These are phyloP conservation scores for Fabriciana adippe DNA, from an alignment of 2,888 invertebrate genomes.

Conservation along the genomic window DNA sequence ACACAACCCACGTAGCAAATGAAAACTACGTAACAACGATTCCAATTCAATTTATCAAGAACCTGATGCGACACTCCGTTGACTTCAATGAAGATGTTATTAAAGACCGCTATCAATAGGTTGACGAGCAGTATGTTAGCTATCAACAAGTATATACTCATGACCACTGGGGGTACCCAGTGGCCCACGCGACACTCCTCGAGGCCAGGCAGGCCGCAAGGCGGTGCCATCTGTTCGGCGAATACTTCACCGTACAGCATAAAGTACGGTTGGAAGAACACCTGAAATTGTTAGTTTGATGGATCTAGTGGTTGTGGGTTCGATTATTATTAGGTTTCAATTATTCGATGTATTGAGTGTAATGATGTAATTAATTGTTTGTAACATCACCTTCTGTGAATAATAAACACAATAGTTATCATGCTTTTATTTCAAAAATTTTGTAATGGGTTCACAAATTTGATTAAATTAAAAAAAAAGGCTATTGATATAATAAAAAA, in stretches of 20 bases:
- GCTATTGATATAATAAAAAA: no score
- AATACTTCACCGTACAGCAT: slow-evolving; percentile 99
- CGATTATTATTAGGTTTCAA: background rate
- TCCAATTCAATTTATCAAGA: slow-evolving; percentile 50
- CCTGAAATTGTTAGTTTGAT: slow-evolving; percentile 81
- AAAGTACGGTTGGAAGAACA: slow-evolving; percentile 98
- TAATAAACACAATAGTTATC: no score
- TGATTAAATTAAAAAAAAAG: no score
- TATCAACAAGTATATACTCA: slow-evolving; percentile 98
- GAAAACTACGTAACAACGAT: slow-evolving; percentile 33
- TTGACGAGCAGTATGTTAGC: slow-evolving; percentile 99
- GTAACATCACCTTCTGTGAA: no score
- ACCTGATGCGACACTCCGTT: slow-evolving; percentile 98
- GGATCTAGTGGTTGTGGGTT: slow-evolving; percentile 12
- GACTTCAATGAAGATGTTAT: slow-evolving; percentile 97
- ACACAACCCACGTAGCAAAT: slow-evolving; percentile 31
- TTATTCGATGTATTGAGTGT: no score
- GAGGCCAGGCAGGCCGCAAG: slow-evolving; percentile 90
- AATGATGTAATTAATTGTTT: background rate
- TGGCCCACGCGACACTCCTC: slow-evolving; percentile 90
- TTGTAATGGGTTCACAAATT: no score
- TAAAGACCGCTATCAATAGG: slow-evolving; percentile 98
- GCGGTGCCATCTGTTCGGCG: slow-evolving; percentile 97
- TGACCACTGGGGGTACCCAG: slow-evolving; percentile 97
- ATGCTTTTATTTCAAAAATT: background rate